These are phyloP conservation scores for Nemotelus nigrinus DNA, from an alignment of 2,888 invertebrate species.

Conservation along the genomic window DNA sequence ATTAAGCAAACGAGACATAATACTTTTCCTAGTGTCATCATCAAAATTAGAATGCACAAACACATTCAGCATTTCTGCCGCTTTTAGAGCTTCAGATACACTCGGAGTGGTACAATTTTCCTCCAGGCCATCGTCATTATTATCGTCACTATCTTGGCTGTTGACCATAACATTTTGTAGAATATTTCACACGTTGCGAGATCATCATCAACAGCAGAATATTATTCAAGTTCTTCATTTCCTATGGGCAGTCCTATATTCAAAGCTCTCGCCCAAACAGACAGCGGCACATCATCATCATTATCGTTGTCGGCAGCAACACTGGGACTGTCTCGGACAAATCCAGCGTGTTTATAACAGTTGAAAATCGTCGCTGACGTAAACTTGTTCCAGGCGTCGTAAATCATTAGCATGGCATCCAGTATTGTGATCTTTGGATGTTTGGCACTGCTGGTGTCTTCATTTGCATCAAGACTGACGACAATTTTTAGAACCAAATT, in stretches of 20 bases:
- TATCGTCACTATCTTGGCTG: neutral
- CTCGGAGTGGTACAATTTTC: conserved; percentile 17
- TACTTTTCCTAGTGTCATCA: conserved; percentile 4
- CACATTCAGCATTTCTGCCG: neutral
- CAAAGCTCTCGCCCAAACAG: too few species aligned
- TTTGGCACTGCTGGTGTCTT: neutral
- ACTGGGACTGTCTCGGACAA: conserved; percentile 19
- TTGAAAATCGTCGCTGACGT: neutral
- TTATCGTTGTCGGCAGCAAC: conserved; percentile 19
- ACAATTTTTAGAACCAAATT: neutral
- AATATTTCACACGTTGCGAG: neutral
- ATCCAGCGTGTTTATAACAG: conserved; percentile 21
- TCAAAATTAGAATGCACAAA: conserved; percentile 16
- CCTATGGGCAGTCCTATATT: too few species aligned
- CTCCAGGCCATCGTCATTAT: conserved; percentile 20
- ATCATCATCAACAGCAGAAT: conserved; percentile 10
- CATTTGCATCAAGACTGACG: conserved; percentile 12
- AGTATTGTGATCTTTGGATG: conserved; percentile 4
- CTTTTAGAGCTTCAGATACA: conserved; percentile 3
- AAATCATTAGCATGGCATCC: conserved; percentile 3
- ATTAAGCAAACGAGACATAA: conserved; percentile 10
- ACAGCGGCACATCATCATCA: neutral
- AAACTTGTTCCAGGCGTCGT: neutral
- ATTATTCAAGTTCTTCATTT: conserved; percentile 18
- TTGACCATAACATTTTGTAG: too few species aligned